Evolutionary conservation across 2,888 invertebrate species (phyloP), one percentile per base, ranked within the genome.

Genomic region (Cacoxenus indagator): DNA sequence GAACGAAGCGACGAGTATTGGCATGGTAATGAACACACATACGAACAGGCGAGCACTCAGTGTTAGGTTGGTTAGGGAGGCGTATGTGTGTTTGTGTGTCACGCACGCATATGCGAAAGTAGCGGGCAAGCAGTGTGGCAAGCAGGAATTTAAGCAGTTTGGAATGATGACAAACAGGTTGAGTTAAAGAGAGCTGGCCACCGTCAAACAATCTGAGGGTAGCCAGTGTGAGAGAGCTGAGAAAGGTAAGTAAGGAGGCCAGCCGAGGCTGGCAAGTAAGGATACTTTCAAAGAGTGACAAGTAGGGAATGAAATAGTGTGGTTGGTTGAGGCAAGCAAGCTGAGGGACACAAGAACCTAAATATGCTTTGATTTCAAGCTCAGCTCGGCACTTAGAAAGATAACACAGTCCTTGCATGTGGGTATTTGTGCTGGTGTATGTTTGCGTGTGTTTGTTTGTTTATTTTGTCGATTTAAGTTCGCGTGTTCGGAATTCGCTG

Each of bases 281-380:
- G n/a, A n/a, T n/a, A n/a, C n/a, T n/a, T n/a, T n/a, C n/a, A n/a
- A n/a, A n/a, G n/a, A n/a, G n/a, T n/a, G n/a, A n/a, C n/a, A n/a
- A n/a, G n/a, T n/a, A n/a, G n/a, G n/a, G n/a, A n/a, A n/a, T n/a
- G n/a, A n/a, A n/a, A n/a, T n/a, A n/a, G n/a, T n/a, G n/a, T n/a
- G n/a, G n/a, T n/a, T n/a, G n/a, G n/a, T n/a, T n/a, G n/a, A n/a
- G n/a, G n/a, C n/a, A n/a, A n/a, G n/a, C n/a, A n/a, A n/a, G n/a
- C n/a, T n/a, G n/a, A n/a, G n/a, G n/a, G n/a, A n/a, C n/a, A n/a
- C n/a, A n/a, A n/a, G n/a, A n/a, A n/a, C n/a, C n/a, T 76, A 81
- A 81, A 82, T 81, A 81, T 81, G 72, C 81, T 81, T 79, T 83
- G 80, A 83, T 80, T 80, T 83, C 70, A 76, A 67, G 71, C 73